Evolutionary conservation across 2,888 invertebrate species (phyloP), one percentile per base, ranked within the genome.

Genomic region (Adelognathus sp.): DNA sequence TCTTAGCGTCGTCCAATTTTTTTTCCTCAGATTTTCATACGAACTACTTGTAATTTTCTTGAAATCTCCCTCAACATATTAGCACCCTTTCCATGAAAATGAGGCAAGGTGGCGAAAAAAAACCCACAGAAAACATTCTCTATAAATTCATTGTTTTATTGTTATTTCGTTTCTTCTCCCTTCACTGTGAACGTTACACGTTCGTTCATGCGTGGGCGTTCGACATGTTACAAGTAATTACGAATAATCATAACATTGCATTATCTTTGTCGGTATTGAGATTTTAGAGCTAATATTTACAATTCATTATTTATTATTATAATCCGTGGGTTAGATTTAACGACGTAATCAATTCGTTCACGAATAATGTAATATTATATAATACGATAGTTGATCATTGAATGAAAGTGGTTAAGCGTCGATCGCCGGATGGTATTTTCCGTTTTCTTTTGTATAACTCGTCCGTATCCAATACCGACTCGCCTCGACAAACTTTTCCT

Each of bases 281-380:
- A 70, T 64, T n/a, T 78, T 74, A 78, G 36, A 36, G 21, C 70
- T 78, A 78, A n/a, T 78, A 78, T 78, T 78, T 78, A 78, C 78
- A 78, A 64, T 74, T 78, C n/a, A n/a, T n/a, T n/a, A n/a, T n/a
- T n/a, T n/a, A n/a, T n/a, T n/a, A n/a, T n/a, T n/a, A n/a, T 21
- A 70, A 70, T 78, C 74, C 66, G 69, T 36, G 41, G 7, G 24
- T 64, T 78, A 60, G 70, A 78, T 70, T n/a, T 36, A 74, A 73
- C 78, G 60, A 74, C 60, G 69, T 70, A 29, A 58, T 66, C 64
- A 74, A 74, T 78, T 74, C 67, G 56, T 73, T 69, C 63, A 58
- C 60, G 67, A 66, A 66, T 76, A 77, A 61, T 69, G 63, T 18
- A 63, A 39, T 52, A 69, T 58, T 29, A 27, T 39, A 39, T 52